phyloP scores from a whole-genome alignment of 2,113 vertebrate genomes.

The Recurvirostra avosetta region DNA sequence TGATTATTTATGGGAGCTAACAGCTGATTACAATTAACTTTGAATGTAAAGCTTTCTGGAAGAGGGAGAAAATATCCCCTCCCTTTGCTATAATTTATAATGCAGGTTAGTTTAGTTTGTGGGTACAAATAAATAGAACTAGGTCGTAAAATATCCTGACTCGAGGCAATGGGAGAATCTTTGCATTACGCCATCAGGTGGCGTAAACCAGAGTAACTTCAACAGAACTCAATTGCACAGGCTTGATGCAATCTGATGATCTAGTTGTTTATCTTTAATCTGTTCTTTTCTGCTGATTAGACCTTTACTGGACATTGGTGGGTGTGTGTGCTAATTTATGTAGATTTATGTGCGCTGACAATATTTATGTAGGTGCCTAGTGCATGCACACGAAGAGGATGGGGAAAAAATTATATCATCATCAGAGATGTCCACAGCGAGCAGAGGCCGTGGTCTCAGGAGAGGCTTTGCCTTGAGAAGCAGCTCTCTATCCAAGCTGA shows the following conservation, averaged over 20 bases:
- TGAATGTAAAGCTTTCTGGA: slow-evolving; percentile 55
- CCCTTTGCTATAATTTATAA: slow-evolving; percentile 44
- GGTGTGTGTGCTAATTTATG: neutral
- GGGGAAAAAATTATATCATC: accelerated
- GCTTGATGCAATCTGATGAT: neutral
- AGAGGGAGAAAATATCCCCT: neutral
- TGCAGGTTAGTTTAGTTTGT: slow-evolving; percentile 47
- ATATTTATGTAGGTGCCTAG: neutral
- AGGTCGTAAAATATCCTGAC: slow-evolving; percentile 24
- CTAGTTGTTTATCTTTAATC: neutral
- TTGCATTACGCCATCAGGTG: neutral
- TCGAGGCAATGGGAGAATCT: neutral
- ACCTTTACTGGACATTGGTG: neutral
- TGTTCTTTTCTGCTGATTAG: neutral
- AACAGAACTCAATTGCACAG: neutral
- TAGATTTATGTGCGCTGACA: neutral
- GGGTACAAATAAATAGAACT: slow-evolving; percentile 51
- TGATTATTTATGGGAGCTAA: slow-evolving; percentile 72
- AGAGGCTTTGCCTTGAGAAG: neutral
- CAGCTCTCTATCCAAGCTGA: neutral
- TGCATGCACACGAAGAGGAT: neutral
- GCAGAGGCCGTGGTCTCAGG: neutral
- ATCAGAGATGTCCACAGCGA: neutral
- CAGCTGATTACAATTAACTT: slow-evolving; percentile 61
- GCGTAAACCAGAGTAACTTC: neutral